phyloP scores from a whole-genome alignment of 2,797 vertebrate genomes.

The Prionace glauca region DNA sequence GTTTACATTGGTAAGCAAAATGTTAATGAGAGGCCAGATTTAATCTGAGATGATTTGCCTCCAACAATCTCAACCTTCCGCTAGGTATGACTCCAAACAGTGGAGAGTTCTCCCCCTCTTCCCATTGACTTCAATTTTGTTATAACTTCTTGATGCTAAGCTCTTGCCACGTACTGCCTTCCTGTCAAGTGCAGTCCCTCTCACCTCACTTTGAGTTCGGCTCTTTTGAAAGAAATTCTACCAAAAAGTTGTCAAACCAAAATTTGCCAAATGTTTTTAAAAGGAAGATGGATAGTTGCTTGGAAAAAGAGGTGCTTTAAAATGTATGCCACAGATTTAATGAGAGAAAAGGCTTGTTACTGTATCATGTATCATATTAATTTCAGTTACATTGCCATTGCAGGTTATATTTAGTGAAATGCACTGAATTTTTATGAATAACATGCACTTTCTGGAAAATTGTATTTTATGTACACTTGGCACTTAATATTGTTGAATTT shows the following conservation, averaged over 20 bases:
- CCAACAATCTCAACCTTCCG: too few relatives aligned
- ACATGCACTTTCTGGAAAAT: too few relatives aligned
- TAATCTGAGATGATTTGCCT: neutral
- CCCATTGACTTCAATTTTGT: too few relatives aligned
- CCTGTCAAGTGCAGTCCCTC: too few relatives aligned
- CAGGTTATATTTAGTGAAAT: too few relatives aligned
- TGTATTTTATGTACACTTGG: neutral
- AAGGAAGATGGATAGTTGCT: neutral
- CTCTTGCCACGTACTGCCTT: too few relatives aligned
- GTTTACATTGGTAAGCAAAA: neutral
- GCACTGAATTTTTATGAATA: too few relatives aligned
- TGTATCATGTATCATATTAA: neutral
- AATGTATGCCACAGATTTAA: neutral
- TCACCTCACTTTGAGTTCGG: too few relatives aligned
- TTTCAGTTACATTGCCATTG: too few relatives aligned
- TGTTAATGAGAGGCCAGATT: neutral
- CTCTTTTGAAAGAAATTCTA: neutral
- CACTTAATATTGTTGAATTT: neutral
- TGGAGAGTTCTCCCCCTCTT: too few relatives aligned
- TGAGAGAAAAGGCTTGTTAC: neutral
- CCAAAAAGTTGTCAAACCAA: neutral
- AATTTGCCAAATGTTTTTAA: neutral
- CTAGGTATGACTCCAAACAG: too few relatives aligned
- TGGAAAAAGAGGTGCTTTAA: neutral
- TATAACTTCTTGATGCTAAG: too few relatives aligned